Evolutionary conservation across 2,113 vertebrate species (phyloP).

Genomic region (Cochlearius cochlearius): DNA sequence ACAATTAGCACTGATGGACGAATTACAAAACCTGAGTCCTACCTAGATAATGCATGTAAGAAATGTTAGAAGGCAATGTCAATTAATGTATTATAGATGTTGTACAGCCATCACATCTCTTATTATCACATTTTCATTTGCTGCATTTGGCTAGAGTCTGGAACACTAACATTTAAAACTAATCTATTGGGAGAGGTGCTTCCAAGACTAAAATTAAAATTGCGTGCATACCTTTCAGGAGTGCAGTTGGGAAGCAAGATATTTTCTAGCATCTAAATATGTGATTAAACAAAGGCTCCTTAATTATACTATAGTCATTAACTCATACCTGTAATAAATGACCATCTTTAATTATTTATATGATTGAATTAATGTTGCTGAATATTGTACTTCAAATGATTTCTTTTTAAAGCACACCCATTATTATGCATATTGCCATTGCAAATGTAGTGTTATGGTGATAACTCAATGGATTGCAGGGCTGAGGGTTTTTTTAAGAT

Average conservation of each 20-base stretch:
- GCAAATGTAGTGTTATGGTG: background rate
- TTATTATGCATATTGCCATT: background rate
- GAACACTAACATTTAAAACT: conserved; percentile 39
- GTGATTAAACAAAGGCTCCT: background rate
- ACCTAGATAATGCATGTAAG: background rate
- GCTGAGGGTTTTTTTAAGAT: background rate
- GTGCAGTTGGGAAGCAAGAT: background rate
- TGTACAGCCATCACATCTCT: conserved; percentile 5
- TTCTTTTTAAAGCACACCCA: background rate
- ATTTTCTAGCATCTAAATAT: conserved; percentile 30
- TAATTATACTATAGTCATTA: background rate
- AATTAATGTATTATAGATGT: conserved; percentile 46
- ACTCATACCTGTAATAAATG: background rate
- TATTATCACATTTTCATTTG: conserved; percentile 29
- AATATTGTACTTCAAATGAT: background rate
- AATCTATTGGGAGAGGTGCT: background rate
- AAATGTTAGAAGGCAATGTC: background rate
- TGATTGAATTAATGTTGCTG: conserved; percentile 7
- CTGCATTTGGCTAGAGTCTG: background rate
- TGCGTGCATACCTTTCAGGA: background rate
- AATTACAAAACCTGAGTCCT: background rate
- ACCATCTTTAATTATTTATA: conserved; percentile 12
- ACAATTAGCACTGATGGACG: background rate
- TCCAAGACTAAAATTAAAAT: conserved; percentile 38
- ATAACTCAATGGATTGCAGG: background rate